These are phyloP conservation scores for Aldrovandia affinis DNA, from an alignment of 2,797 vertebrate genomes.

Conservation along the genomic window DNA sequence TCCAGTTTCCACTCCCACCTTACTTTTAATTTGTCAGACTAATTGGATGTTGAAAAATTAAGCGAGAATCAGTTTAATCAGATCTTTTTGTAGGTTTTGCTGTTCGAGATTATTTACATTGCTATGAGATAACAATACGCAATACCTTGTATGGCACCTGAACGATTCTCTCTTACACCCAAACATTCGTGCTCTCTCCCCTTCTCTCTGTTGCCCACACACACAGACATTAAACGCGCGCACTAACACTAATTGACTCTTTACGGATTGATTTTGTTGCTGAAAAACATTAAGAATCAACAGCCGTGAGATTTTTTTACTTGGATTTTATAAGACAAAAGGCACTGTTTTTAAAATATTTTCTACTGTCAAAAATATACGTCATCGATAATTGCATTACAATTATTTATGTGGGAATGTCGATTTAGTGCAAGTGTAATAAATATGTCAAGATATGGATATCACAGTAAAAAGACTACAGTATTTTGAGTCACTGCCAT, in stretches of 20 bases:
- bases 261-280: not conserved
- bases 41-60: constrained; percentile 1
- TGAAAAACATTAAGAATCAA: not conserved
- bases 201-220: not conserved
- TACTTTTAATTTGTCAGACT: not conserved
- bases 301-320: constrained; percentile 16
- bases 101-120: constrained; percentile 8
- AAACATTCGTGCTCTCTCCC: not conserved
- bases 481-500: constrained; percentile 36
- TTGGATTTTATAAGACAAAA: constrained; percentile 49
- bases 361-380: constrained; percentile 41
- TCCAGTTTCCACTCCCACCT: not conserved
- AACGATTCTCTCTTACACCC: not conserved
- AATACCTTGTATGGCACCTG: constrained; percentile 40
- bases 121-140: constrained; percentile 7
- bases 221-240: not conserved
- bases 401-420: constrained; percentile 49
- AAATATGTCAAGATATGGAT: constrained; percentile 48
- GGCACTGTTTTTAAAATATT: constrained; percentile 55
- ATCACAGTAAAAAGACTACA: constrained; percentile 49
- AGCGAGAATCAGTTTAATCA: not conserved
- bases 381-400: constrained; percentile 34
- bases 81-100: constrained; percentile 23
- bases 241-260: constrained; percentile 14
- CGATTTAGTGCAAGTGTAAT: constrained; percentile 59